These are phyloP conservation scores for Nephrotoma guestfalica DNA, from an alignment of 2,888 invertebrate genomes.

Conservation along the genomic window DNA sequence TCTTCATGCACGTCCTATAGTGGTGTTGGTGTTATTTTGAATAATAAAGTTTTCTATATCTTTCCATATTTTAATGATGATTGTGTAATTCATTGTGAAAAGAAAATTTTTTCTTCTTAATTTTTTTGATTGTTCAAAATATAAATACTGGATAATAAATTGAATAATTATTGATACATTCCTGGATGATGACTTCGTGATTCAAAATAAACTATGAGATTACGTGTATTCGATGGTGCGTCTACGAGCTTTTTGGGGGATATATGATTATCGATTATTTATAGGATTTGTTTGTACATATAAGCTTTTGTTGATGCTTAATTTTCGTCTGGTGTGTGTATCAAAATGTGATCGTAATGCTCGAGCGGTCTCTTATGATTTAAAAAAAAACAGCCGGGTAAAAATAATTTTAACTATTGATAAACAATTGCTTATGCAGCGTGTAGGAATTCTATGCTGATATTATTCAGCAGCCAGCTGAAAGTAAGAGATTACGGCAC, in stretches of 20 bases:
- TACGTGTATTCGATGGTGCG: not conserved
- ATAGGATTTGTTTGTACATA: no score
- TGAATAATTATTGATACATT: not conserved
- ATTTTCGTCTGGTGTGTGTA: no score
- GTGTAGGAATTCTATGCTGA: no score
- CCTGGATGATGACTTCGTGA: not conserved
- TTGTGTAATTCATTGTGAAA: not conserved
- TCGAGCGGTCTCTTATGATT: no score
- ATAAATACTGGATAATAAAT: not conserved
- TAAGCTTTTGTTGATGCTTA: no score
- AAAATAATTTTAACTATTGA: no score
- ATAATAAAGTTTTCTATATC: not conserved
- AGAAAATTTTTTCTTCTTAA: not conserved
- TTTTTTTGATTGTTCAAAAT: not conserved
- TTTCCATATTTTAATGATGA: not conserved
- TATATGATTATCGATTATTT: not conserved
- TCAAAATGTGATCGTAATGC: no score
- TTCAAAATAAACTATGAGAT: not conserved
- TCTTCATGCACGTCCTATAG: not conserved
- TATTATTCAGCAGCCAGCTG: no score
- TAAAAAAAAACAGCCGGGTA: no score
- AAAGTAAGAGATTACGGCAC: no score
- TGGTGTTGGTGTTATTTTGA: not conserved
- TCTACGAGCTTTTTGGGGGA: not conserved
- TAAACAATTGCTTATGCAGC: no score